Base-by-base conservation (phyloP, 1,140 invertebrate genomes). In the Nixonia krombeini region DNA sequence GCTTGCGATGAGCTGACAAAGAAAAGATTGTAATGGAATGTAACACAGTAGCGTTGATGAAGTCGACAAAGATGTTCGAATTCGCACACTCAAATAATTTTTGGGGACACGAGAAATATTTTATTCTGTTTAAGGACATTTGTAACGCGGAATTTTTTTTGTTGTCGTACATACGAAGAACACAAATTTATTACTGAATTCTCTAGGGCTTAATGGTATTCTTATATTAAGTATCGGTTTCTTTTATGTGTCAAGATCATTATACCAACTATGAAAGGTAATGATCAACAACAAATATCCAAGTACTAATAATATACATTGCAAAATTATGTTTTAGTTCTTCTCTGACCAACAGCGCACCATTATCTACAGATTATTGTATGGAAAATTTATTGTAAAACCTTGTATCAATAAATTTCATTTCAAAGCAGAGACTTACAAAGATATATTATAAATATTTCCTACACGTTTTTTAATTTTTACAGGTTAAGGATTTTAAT, bases 371-470 rank as follows among this genome's bases (percentile, higher is more conserved):
- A 81, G 59, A 78, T 76, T 77, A 59, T 73, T 66, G 65, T 69
- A 64, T 51, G 69, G 51, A 44, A 75, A 74, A 74, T 72, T 74
- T 55, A 72, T 77, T 79, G 68, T 78, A 64, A 77, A 47, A 65
- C 57, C 59, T 73, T 79, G 67, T 68, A 72, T 29, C 42, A 79
- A 77, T 79, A 79, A 79, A 79, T 75, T 74, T 74, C 29, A 73
- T 74, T 79, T 69, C 29, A 65, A 45, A 50, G 49, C 13, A 18
- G 25, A 57, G n/a, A n/a, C n/a, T n/a, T n/a, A n/a, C n/a, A n/a
- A n/a, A n/a, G n/a, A n/a, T n/a, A n/a, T n/a, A n/a, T n/a, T n/a
- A n/a, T n/a, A n/a, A n/a, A n/a, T n/a, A n/a, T n/a, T n/a, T n/a
- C n/a, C n/a, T n/a, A n/a, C n/a, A n/a, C n/a, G n/a, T n/a, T n/a